Conservation (phyloP, 2,888 invertebrate species). For the Pterostichus niger region DNA sequence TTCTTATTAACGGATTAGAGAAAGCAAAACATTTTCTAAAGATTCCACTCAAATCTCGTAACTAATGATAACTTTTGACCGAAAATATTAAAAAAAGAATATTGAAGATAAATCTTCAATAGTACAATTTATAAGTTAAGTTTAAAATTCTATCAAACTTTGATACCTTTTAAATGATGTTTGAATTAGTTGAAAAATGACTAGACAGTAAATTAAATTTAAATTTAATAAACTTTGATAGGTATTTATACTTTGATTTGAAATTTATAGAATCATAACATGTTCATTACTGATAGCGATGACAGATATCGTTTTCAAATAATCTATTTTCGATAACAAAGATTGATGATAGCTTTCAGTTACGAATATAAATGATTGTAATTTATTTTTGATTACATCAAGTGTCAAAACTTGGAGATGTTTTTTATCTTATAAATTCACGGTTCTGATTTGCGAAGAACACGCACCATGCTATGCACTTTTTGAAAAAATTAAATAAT, state of each 20-base stretch:
- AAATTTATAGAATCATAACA: background rate
- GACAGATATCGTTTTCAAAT: background rate
- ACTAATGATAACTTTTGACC: slow-evolving; percentile 24
- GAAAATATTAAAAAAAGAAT: background rate
- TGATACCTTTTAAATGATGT: too few species aligned
- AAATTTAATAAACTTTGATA: background rate
- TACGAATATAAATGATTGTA: background rate
- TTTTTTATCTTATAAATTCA: background rate
- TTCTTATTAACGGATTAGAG: background rate
- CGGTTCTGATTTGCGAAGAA: background rate
- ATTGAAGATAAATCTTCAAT: background rate
- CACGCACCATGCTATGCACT: background rate
- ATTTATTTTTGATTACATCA: slow-evolving; percentile 12
- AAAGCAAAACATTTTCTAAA: slow-evolving; percentile 3
- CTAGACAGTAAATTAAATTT: background rate
- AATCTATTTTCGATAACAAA: slow-evolving; percentile 30
- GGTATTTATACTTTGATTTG: background rate
- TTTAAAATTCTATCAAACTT: background rate
- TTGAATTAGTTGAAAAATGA: background rate
- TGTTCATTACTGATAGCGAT: background rate
- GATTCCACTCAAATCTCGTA: background rate
- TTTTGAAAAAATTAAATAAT: too few species aligned
- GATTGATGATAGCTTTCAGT: background rate
- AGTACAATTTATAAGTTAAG: background rate
- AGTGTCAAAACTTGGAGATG: background rate